phyloP scores from a whole-genome alignment of 2,113 vertebrate genomes.

The Melanerpes formicivorus region DNA sequence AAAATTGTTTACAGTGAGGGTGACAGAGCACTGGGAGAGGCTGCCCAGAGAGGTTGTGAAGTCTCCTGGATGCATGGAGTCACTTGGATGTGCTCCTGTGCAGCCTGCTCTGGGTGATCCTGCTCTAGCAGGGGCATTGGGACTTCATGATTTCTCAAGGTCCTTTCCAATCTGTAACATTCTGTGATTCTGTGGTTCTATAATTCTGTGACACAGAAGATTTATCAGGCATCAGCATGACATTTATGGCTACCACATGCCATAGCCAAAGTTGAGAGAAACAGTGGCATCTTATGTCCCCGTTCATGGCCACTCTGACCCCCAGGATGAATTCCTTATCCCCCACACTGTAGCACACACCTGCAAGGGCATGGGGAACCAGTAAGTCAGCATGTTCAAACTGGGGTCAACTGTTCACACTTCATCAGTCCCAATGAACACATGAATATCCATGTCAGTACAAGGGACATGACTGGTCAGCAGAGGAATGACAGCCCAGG shows the following conservation, averaged over 20 bases:
- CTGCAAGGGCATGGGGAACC: not conserved
- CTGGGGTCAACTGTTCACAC: not conserved
- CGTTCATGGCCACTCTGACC: accelerated
- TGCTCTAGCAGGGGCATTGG: too few species aligned
- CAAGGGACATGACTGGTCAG: not conserved
- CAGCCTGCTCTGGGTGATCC: too few species aligned
- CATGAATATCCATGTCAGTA: not conserved
- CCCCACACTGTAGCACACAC: not conserved
- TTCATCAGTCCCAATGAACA: not conserved
- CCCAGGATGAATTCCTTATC: not conserved
- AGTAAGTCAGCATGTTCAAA: not conserved
- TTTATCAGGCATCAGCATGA: not conserved
- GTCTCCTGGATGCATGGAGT: too few species aligned
- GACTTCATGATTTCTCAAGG: too few species aligned
- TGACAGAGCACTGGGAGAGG: too few species aligned
- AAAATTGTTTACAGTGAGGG: too few species aligned
- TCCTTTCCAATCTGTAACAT: too few species aligned
- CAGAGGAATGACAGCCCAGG: not conserved
- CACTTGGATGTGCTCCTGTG: too few species aligned
- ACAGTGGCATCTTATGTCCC: not conserved
- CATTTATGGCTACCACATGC: accelerated
- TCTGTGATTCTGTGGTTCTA: too few species aligned
- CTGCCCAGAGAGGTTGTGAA: too few species aligned
- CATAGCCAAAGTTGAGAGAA: not conserved
- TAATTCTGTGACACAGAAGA: not conserved